Base-by-base conservation (phyloP, 2,113 vertebrate genomes). In the Brienomyrus brachyistius region DNA sequence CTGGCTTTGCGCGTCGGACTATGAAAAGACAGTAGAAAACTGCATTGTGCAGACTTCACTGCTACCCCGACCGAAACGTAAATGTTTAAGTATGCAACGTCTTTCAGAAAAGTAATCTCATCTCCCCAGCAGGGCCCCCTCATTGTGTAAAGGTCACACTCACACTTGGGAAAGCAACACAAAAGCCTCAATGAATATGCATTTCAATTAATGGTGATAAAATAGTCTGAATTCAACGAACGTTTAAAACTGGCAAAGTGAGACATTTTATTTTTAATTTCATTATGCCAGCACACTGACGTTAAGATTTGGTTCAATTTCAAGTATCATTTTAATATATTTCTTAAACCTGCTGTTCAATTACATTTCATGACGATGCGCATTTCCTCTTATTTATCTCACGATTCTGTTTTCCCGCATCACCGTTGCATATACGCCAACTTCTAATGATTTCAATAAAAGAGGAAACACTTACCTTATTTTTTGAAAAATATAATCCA, bases 111-210 rank as follows among this genome's bases (percentile, higher is more conserved):
- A 89, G 56, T 54, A 52, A n/a, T 59, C 27, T 52, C 83, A 87
- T 52, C 89, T 86, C 52, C 50, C 84, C 83, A 62, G 77, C 89
- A 91, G 48, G 91, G 91, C 91, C 91, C 90, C 52, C 88, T 89
- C 90, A 92, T 92, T 92, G 92, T 92, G 59, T 52, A 91, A 91
- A 93, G 92, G 92, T 94, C 92, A 88, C 87, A 90, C 90, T 31
- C 70, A 89, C 92, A 89, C 92, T 92, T 92, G 40, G 88, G 91
- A 91, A 90, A 62, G 85, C 92, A 82, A 91, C 88, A 87, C 91
- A 91, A 90, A 89, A 88, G 35, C 82, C 13, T 77, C 91, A 92
- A 93, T 93, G 93, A 93, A 94, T 91, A 94, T 93, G 94, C 94
- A 91, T 89, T 93, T 90, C 90, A 90, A 89, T 80, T 91, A 90